phyloP scores from a whole-genome alignment of 2,113 vertebrate species.

The Brienomyrus brachyistius region DNA sequence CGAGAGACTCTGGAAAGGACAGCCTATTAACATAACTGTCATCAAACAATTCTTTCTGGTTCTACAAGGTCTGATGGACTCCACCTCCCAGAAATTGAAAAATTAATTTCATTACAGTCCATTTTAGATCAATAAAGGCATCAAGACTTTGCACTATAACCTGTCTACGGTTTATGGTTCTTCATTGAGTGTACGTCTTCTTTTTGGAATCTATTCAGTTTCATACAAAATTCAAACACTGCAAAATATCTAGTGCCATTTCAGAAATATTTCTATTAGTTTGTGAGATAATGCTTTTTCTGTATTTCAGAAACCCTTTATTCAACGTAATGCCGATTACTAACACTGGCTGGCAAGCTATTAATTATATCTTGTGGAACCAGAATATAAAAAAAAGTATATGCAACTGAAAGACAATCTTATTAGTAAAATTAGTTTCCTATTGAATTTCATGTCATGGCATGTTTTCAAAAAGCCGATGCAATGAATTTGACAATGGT shows the following conservation, averaged over 20 bases:
- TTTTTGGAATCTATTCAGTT: background rate
- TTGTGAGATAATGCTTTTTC: background rate
- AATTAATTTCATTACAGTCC: background rate
- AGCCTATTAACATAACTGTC: background rate
- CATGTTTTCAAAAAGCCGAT: background rate
- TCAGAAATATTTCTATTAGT: background rate
- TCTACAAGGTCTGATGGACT: background rate
- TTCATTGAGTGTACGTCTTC: background rate
- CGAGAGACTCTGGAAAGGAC: background rate
- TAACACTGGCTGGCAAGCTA: background rate
- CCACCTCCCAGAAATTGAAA: background rate
- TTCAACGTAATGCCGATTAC: background rate
- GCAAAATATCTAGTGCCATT: background rate
- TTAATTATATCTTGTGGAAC: background rate
- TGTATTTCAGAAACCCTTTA: background rate
- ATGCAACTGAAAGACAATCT: background rate
- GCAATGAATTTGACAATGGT: background rate
- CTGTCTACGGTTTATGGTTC: background rate
- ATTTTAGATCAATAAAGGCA: background rate
- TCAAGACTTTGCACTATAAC: background rate
- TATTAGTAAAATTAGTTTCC: background rate
- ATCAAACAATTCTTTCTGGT: background rate
- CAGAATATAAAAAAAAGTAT: background rate
- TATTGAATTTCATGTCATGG: background rate
- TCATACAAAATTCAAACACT: background rate